Conservation (phyloP, 2,113 vertebrate species). For the Gorilla gorilla region DNA sequence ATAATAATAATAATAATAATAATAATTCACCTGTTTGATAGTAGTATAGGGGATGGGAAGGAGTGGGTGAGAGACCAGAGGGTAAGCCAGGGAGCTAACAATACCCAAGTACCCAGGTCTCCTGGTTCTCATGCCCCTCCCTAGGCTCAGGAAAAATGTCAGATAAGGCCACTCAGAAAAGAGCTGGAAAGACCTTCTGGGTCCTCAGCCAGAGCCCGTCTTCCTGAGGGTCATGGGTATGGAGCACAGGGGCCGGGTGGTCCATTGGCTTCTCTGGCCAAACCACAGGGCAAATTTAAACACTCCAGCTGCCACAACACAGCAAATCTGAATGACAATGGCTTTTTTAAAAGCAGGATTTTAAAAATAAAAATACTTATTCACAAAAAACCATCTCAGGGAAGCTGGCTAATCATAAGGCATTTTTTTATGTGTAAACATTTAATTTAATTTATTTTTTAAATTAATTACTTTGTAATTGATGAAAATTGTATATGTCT, state of each 20-base stretch:
- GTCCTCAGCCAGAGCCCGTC: background rate
- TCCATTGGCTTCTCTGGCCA: background rate
- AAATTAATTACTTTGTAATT: background rate
- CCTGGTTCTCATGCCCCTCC: background rate
- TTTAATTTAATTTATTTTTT: background rate
- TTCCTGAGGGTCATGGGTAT: background rate
- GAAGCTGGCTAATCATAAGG: background rate
- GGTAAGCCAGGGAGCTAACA: background rate
- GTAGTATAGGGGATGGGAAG: no score
- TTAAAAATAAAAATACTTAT: background rate
- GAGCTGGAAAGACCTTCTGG: background rate
- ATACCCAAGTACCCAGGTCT: no score
- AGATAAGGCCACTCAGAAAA: background rate
- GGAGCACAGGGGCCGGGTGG: background rate
- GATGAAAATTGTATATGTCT: background rate
- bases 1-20: no score
- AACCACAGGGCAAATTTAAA: slow-evolving; percentile 40
- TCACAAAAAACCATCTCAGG: background rate
- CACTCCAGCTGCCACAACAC: background rate
- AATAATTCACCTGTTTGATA: background rate
- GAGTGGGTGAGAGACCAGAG: fast-evolving
- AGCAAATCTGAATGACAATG: slow-evolving; percentile 15
- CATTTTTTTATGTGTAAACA: background rate
- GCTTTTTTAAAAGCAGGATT: background rate
- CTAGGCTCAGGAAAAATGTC: background rate